Conservation (phyloP, 2,888 invertebrate genomes). For the Formica aserva region DNA sequence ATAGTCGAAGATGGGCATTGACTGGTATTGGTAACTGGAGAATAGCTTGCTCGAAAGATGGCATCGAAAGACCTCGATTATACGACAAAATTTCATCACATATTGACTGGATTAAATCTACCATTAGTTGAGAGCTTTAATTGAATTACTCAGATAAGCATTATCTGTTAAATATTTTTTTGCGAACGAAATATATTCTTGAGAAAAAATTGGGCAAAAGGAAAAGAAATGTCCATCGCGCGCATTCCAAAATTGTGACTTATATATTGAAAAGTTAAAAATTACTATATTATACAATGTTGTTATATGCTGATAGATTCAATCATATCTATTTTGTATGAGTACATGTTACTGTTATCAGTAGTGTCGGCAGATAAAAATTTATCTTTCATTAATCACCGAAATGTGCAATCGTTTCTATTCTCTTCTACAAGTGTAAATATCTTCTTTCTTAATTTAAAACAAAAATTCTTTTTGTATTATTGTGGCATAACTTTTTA, state of each 20-base stretch:
- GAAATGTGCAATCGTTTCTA: conserved; percentile 5
- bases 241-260: conserved; percentile 41
- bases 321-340: neutral
- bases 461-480: conserved; percentile 8
- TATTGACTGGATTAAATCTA: conserved; percentile 94
- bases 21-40: conserved; percentile 94
- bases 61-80: conserved; percentile 92
- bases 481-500: conserved; percentile 46
- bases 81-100: conserved; percentile 94
- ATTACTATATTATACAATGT: conserved; percentile 11
- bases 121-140: conserved; percentile 87
- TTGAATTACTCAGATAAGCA: neutral
- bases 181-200: conserved; percentile 25
- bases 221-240: neutral
- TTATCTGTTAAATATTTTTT: neutral
- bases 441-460: conserved; percentile 59
- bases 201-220: neutral
- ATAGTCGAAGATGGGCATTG: conserved; percentile 92
- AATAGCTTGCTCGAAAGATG: conserved; percentile 93
- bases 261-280: conserved; percentile 56
- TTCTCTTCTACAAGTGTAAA: conserved; percentile 23
- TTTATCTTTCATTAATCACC: neutral
- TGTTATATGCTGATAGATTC: neutral
- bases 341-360: conserved; percentile 16
- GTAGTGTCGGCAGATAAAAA: neutral